Conservation (phyloP, 2,113 vertebrate genomes). For the Galemys pyrenaicus region DNA sequence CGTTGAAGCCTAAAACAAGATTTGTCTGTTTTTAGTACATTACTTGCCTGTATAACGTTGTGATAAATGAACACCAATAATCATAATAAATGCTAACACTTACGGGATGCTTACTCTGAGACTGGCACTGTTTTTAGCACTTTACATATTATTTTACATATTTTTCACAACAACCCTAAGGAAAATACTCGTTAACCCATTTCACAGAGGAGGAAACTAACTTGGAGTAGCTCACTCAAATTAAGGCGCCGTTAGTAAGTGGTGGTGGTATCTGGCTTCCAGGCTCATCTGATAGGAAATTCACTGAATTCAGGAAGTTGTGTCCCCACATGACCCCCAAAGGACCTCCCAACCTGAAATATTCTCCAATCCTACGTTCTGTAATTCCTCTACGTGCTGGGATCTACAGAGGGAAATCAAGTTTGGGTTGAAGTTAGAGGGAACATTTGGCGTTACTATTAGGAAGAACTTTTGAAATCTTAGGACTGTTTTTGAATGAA, state of each 20-base stretch:
- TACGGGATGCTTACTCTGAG: background rate
- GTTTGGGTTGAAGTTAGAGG: background rate
- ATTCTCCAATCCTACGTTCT: background rate
- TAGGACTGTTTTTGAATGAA: background rate
- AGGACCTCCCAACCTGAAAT: background rate
- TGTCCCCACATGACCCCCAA: background rate
- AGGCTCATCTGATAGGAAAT: background rate
- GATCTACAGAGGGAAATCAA: too few species aligned
- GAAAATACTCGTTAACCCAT: background rate
- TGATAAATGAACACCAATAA: background rate
- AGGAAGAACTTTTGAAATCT: slow-evolving; percentile 42
- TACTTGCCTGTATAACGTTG: background rate
- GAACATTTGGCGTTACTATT: slow-evolving; percentile 31
- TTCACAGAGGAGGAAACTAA: background rate
- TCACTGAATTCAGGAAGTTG: background rate
- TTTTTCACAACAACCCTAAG: background rate
- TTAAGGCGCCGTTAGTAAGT: background rate
- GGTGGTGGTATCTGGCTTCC: background rate
- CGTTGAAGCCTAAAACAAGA: background rate
- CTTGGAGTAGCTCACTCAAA: background rate
- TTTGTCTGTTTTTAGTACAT: background rate
- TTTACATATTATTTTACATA: slow-evolving; percentile 32
- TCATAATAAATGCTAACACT: background rate
- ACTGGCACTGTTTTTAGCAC: background rate
- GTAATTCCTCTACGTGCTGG: background rate